These are phyloP conservation scores for Aegotheles bennettii DNA, from an alignment of 2,113 vertebrate genomes.

Conservation along the genomic window DNA sequence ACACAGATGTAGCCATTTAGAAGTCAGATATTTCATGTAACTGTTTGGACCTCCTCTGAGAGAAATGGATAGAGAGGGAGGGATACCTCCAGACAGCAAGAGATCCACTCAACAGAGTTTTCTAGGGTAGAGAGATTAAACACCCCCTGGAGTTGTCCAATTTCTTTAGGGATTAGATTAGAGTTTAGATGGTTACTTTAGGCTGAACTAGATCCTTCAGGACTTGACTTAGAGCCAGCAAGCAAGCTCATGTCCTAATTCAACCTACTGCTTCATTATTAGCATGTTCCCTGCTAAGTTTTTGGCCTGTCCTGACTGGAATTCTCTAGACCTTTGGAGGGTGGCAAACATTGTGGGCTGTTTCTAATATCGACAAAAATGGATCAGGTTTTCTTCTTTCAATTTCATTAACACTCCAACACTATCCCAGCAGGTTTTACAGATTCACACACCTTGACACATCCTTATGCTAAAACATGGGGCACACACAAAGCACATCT, in stretches of 20 bases:
- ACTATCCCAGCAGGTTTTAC: background rate
- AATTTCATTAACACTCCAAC: background rate
- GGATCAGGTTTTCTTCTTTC: background rate
- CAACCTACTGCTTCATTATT: background rate
- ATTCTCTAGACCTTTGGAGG: background rate
- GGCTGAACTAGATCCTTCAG: background rate
- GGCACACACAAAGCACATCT: background rate
- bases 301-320: background rate
- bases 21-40: background rate
- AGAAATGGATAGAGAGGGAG: background rate
- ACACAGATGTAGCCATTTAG: background rate
- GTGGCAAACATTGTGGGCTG: background rate
- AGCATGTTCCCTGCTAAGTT: background rate
- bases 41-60: background rate
- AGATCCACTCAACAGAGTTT: background rate
- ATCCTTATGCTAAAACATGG: background rate
- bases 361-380: background rate
- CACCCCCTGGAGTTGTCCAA: background rate
- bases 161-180: background rate
- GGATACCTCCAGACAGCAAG: background rate
- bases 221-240: background rate
- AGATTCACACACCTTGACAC: background rate
- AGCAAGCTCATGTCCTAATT: background rate
- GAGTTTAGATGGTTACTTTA: background rate
- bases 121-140: background rate